Conservation (phyloP, 2,888 invertebrate genomes). For the Digitonthophagus gazella region DNA sequence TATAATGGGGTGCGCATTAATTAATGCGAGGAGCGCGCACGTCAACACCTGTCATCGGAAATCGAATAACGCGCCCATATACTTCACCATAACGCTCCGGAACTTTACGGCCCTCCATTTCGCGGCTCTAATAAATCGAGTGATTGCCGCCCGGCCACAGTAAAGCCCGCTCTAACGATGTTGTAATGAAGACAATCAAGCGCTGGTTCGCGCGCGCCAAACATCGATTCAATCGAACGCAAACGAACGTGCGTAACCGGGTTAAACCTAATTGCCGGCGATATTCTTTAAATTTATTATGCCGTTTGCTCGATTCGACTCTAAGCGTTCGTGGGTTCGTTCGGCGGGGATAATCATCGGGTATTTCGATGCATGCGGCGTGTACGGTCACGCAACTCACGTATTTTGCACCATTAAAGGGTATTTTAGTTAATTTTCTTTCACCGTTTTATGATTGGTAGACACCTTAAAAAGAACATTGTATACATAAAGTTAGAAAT, state of each 20-base stretch:
- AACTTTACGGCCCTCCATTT: neutral
- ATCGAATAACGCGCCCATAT: neutral
- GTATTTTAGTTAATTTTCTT: neutral
- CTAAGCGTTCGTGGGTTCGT: too few species aligned
- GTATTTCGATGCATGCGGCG: neutral
- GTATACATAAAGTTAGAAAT: too few species aligned
- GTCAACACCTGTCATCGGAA: neutral
- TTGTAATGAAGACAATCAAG: constrained; percentile 16
- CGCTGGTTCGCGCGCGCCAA: neutral
- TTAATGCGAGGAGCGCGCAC: neutral
- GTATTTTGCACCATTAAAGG: neutral
- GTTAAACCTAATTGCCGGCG: constrained; percentile 5
- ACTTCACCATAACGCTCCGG: neutral
- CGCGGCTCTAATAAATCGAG: constrained; percentile 1
- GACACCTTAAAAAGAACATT: neutral
- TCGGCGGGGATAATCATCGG: neutral
- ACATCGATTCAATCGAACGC: constrained; percentile 15
- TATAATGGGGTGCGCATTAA: neutral
- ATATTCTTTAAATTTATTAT: constrained; percentile 15
- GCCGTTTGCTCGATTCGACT: constrained; percentile 3
- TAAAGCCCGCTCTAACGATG: constrained; percentile 10
- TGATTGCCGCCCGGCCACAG: constrained; percentile 6
- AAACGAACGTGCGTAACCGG: neutral
- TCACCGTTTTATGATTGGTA: neutral
- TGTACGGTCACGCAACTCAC: neutral